These are phyloP conservation scores for Protaetia brevitarsis DNA, from an alignment of 1,140 invertebrate species.

Conservation along the genomic window DNA sequence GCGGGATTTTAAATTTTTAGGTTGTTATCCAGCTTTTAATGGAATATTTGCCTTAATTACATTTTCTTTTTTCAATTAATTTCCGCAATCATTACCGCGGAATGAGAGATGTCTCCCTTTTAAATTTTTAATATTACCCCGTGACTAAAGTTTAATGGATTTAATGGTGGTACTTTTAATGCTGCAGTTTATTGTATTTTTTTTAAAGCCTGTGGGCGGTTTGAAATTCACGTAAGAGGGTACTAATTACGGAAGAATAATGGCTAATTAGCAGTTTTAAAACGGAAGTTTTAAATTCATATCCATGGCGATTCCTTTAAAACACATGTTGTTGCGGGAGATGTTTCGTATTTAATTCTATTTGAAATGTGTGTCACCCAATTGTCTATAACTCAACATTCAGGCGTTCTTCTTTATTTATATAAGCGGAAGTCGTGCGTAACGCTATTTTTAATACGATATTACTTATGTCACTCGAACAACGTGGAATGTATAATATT, in stretches of 20 bases:
- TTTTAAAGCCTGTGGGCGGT: background rate
- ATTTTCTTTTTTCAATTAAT: conserved; percentile 16
- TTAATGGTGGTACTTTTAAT: conserved; percentile 7
- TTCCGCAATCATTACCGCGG: background rate
- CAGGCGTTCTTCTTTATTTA: background rate
- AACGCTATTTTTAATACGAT: background rate
- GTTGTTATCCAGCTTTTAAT: conserved; percentile 1
- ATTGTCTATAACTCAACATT: background rate
- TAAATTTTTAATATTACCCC: background rate
- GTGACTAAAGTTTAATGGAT: background rate
- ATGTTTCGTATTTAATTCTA: too few species aligned
- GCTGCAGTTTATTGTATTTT: background rate
- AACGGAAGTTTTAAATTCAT: background rate
- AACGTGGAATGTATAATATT: background rate
- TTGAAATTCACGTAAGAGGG: background rate
- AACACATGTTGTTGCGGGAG: too few species aligned
- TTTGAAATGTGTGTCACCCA: background rate
- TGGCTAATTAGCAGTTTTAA: conserved; percentile 1
- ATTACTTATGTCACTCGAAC: background rate
- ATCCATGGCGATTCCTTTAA: background rate
- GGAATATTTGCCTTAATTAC: conserved; percentile 14
- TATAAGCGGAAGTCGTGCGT: background rate
- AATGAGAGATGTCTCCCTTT: background rate
- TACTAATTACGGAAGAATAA: background rate
- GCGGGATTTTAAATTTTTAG: background rate